Conservation (phyloP, 2,113 vertebrate genomes). For the Onychostruthus taczanowskii region DNA sequence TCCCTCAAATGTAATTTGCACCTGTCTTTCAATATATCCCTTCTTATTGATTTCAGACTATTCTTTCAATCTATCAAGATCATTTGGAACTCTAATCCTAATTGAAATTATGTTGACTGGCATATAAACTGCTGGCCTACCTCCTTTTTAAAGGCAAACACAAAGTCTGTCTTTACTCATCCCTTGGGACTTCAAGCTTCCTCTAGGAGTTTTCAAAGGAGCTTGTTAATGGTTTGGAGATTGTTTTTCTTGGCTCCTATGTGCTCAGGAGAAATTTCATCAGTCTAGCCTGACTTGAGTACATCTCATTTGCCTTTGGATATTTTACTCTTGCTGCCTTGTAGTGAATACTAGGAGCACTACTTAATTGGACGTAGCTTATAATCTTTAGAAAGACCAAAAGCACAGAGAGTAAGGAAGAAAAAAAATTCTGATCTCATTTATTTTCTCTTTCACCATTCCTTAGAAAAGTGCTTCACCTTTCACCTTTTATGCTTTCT, state of each 20-base stretch:
- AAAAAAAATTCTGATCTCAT: neutral
- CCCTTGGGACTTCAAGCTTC: neutral
- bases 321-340: neutral
- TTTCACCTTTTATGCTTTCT: neutral
- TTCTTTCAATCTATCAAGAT: conserved; percentile 35
- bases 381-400: neutral
- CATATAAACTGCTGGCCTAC: neutral
- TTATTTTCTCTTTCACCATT: neutral
- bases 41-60: conserved; percentile 49
- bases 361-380: neutral
- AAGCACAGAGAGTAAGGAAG: neutral
- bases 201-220: conserved; percentile 31
- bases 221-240: conserved; percentile 39
- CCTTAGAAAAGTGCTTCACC: neutral
- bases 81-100: conserved; percentile 43
- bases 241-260: conserved; percentile 38
- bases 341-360: neutral
- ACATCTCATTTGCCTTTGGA: neutral
- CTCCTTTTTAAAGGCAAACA: conserved; percentile 28
- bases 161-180: neutral
- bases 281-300: neutral
- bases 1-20: conserved; percentile 33
- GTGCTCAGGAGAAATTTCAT: conserved; percentile 6
- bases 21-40: conserved; percentile 31
- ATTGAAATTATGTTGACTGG: conserved; percentile 47